Percentiles rank a stretch among this genome's conserved stretches.
phyloP scores from a whole-genome alignment of 2,797 vertebrate genomes.

The Falco cherrug region DNA sequence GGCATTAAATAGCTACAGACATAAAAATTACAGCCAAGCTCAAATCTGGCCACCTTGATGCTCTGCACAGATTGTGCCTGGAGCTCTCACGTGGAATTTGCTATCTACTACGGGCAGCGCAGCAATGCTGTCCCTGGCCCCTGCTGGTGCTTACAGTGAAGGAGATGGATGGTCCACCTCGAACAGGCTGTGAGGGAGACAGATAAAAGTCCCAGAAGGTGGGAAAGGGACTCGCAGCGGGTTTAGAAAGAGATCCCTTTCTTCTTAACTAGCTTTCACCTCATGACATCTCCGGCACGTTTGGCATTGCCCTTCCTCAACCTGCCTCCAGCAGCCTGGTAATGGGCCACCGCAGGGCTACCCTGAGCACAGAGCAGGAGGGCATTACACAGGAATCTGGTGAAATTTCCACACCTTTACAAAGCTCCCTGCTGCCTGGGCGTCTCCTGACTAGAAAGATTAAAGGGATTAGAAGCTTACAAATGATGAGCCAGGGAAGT shows the following conservation, averaged over 20 bases:
- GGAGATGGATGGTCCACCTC: not conserved
- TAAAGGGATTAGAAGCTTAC: slow-evolving; percentile 62
- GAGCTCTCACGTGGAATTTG: not conserved
- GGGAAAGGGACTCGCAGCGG: not conserved
- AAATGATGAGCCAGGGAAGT: slow-evolving; percentile 4
- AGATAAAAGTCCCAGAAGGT: not conserved
- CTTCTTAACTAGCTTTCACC: not conserved
- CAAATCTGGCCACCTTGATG: not conserved
- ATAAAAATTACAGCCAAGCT: not conserved
- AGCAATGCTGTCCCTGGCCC: not conserved
- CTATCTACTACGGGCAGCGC: not conserved
- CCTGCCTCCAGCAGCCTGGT: fast-evolving
- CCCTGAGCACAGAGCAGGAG: not conserved
- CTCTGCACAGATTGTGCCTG: not conserved
- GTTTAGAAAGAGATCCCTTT: not conserved
- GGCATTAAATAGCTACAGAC: not conserved
- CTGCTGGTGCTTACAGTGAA: not conserved
- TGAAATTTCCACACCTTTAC: slow-evolving; percentile 37
- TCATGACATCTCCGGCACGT: not conserved
- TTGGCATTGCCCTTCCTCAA: not conserved
- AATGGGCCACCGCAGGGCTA: not conserved
- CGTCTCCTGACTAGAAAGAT: not conserved
- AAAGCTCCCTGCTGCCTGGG: slow-evolving; percentile 34
- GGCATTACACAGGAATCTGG: not conserved
- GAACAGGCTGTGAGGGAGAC: fast-evolving